Percentiles rank a stretch among this genome's conserved stretches.
These are phyloP conservation scores for Bubalus kerabau DNA, from an alignment of 2,113 vertebrate genomes.

Conservation along the genomic window DNA sequence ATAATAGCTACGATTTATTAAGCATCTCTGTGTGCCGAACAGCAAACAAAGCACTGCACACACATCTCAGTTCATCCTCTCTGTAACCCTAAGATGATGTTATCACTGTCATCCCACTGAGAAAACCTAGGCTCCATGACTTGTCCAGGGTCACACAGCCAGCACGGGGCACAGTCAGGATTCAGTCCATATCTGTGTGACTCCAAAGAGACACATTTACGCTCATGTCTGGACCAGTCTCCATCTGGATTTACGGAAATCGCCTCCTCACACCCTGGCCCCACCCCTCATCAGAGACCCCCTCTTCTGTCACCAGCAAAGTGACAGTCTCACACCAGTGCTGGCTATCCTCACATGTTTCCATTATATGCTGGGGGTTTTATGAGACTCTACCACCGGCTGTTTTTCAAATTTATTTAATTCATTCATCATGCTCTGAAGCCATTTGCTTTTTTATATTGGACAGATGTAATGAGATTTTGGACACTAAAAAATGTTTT, in stretches of 20 bases:
- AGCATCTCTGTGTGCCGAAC: neutral
- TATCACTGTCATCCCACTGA: neutral
- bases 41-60: neutral
- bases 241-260: neutral
- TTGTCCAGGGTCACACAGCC: neutral
- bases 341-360: constrained; percentile 35
- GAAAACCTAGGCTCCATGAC: neutral
- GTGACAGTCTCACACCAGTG: neutral
- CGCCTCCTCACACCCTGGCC: neutral
- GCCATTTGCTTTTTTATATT: constrained; percentile 75
- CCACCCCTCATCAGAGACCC: neutral
- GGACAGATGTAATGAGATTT: constrained; percentile 77
- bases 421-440: constrained; percentile 74
- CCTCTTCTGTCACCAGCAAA: constrained; percentile 31
- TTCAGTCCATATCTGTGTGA: neutral
- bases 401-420: constrained; percentile 78
- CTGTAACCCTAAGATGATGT: neutral
- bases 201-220: neutral
- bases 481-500: constrained; percentile 78
- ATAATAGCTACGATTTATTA: neutral
- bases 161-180: rapidly evolving
- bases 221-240: neutral
- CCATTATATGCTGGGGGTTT: constrained; percentile 64
- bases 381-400: constrained; percentile 63
- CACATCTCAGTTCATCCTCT: neutral